A percentile compares a stretch with the other conserved stretches of the same genome.
Conservation (phyloP, 2,113 vertebrate genomes). For the Petaurus breviceps region DNA sequence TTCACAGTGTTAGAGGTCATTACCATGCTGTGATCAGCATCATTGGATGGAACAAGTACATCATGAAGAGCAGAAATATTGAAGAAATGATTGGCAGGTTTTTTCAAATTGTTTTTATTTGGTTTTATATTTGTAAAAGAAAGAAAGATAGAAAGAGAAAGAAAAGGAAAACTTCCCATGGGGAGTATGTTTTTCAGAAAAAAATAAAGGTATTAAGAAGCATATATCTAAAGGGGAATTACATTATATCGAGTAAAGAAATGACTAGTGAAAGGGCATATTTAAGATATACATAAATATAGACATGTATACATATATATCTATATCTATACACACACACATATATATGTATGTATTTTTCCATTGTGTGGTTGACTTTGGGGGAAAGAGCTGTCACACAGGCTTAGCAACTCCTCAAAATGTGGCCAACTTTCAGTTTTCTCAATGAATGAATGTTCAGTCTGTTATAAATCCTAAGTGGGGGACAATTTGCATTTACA, state of each 20-base stretch:
- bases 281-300: background rate
- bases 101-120: background rate
- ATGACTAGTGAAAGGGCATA: background rate
- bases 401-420: background rate
- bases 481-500: background rate
- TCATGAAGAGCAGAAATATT: background rate
- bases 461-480: background rate
- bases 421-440: background rate
- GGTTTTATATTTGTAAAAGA: background rate
- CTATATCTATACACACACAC: too few relatives aligned
- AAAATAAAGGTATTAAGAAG: background rate
- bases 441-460: background rate
- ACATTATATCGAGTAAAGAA: background rate
- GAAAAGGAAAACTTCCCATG: background rate
- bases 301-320: too few relatives aligned
- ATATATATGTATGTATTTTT: background rate
- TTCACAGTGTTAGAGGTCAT: background rate
- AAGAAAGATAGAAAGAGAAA: background rate
- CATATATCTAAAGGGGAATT: background rate
- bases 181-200: constrained; percentile 5
- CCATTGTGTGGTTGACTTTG: background rate
- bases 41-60: background rate
- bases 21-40: background rate
- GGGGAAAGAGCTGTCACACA: background rate
- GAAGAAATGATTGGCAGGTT: background rate